Evolutionary conservation across 2,797 vertebrate genomes (phyloP).

Genomic region (Pelobates cultripes): DNA sequence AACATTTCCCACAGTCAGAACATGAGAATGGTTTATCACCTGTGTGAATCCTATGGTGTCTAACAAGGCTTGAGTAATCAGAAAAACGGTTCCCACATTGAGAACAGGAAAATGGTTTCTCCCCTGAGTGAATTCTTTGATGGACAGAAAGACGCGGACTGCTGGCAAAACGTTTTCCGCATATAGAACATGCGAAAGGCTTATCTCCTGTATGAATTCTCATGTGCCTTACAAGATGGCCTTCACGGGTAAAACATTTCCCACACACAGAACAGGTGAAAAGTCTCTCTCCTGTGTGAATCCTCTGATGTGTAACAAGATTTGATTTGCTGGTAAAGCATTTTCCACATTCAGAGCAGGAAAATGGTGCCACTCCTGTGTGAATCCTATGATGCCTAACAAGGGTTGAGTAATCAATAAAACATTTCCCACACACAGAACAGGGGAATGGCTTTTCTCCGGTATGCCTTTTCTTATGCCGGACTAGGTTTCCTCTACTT

Average conservation of each 20-base stretch:
- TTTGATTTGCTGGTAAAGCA: neutral
- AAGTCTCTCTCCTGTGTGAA: neutral
- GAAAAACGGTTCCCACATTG: too few relatives aligned
- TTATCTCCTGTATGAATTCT: neutral
- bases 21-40: too few relatives aligned
- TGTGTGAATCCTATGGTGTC: too few relatives aligned
- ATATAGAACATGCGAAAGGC: neutral
- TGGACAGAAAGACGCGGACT: too few relatives aligned
- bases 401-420: neutral
- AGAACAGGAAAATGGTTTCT: too few relatives aligned
- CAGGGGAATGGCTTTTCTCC: conserved; percentile 5
- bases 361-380: neutral
- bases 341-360: neutral
- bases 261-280: neutral
- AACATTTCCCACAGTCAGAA: too few relatives aligned
- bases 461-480: neutral
- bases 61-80: too few relatives aligned
- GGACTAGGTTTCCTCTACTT: neutral
- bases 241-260: neutral
- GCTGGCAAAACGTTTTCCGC: neutral
- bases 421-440: neutral
- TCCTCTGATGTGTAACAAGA: neutral
- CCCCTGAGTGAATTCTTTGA: too few relatives aligned
- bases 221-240: neutral
- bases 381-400: neutral